Evolutionary conservation across 2,888 invertebrate species (phyloP), one percentile per base, ranked within the genome.

Genomic region (Elmis aenea): DNA sequence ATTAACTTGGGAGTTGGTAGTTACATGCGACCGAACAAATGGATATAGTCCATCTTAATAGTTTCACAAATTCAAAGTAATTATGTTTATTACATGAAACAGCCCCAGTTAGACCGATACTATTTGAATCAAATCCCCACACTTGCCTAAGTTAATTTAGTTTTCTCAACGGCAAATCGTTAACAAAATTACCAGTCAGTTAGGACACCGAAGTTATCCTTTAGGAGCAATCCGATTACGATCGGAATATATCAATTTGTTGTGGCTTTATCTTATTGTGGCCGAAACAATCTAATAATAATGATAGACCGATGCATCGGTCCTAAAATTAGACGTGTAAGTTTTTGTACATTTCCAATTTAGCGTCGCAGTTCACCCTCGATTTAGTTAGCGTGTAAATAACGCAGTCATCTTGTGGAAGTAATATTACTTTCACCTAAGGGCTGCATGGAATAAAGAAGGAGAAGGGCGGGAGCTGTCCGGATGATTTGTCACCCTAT

Each of bases 351-450:
- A 35, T 35, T 38, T 64, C 64, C 61, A 64, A 64, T 63, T 64
- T 63, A 61, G 61, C 58, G 56, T 56, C 57, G 58, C 58, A 60
- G 59, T 59, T 50, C 64, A 61, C 66, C 65, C 64, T 58, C 62
- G 62, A 64, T 64, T 61, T 62, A 63, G 61, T 64, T 59, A 41
- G 50, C 48, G 58, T 62, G 62, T 66, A 67, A 66, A 68, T 68
- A 68, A 67, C 63, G 66, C 64, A 62, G 64, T 61, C 63, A 63
- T 59, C 61, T 62, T 62, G 62, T 62, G 62, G 62, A 63, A 62
- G 63, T 60, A 63, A 65, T 66, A 67, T 66, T 66, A 62, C 67
- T 64, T 62, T 59, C 61, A 63, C 49, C 64, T 64, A 59, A 60
- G 59, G 62, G 60, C 60, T 57, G 61, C 58, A 58, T 57, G 55